Percentiles rank a stretch among this genome's conserved stretches.
Evolutionary conservation across 1,140 invertebrate species (phyloP).

Genomic region (Pogonus chalceus): DNA sequence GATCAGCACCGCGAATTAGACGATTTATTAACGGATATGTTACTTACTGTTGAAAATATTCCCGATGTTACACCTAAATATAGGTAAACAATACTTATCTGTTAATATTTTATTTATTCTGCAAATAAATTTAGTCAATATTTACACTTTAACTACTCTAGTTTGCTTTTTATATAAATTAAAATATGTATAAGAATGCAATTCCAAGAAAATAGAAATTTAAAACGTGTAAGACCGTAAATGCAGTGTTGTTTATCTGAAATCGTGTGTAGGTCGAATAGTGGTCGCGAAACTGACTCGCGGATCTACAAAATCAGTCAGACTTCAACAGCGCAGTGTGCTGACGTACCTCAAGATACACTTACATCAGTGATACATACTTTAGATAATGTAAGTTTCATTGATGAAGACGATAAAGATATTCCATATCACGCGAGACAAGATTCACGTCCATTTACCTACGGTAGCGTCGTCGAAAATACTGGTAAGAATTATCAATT

Average conservation of each 20-base stretch:
- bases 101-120: neutral
- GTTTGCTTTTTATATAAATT: neutral
- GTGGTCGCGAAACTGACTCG: neutral
- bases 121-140: neutral
- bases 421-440: constrained; percentile 75
- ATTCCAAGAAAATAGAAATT: constrained; percentile 9
- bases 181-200: neutral
- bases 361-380: constrained; percentile 16
- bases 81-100: constrained; percentile 15
- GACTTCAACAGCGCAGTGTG: constrained; percentile 21
- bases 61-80: constrained; percentile 44
- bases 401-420: constrained; percentile 42
- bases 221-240: constrained; percentile 3
- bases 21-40: constrained; percentile 68
- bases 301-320: constrained; percentile 23
- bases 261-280: constrained; percentile 17
- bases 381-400: constrained; percentile 32
- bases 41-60: constrained; percentile 69
- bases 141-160: neutral
- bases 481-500: too few relatives aligned
- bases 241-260: neutral
- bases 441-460: constrained; percentile 72
- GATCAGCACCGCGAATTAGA: constrained; percentile 52
- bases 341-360: constrained; percentile 22
- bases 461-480: constrained; percentile 49